Conservation (phyloP, 2,113 vertebrate genomes). For the Cacatua alba region DNA sequence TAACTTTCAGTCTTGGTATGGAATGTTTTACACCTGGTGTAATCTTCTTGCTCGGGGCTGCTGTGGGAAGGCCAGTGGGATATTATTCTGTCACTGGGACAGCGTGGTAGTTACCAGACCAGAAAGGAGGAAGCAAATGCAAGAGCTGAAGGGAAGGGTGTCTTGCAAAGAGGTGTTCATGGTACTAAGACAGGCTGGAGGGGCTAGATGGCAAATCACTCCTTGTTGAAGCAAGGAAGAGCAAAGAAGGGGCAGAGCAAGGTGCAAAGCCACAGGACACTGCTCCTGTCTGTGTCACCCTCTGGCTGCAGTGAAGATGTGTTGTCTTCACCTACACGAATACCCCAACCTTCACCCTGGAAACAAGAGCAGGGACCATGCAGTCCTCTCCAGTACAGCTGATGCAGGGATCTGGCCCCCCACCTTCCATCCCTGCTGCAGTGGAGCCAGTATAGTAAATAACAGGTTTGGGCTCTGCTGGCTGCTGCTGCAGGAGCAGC, state of each 20-base stretch:
- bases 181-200: not conserved
- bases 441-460: not conserved
- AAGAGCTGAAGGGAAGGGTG: not conserved
- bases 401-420: no score
- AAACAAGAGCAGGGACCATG: no score
- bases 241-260: not conserved
- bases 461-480: not conserved
- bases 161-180: not conserved
- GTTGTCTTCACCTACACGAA: not conserved
- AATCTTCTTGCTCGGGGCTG: not conserved
- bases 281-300: not conserved
- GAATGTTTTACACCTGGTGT: not conserved
- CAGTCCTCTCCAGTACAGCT: rapidly evolving
- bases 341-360: not conserved
- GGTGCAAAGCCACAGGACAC: no score
- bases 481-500: not conserved
- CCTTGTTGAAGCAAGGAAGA: not conserved
- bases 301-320: not conserved
- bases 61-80: not conserved
- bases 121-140: not conserved
- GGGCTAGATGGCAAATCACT: not conserved
- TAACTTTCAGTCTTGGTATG: not conserved
- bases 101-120: not conserved
- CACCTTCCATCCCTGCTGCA: not conserved
- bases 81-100: not conserved